phyloP scores from a whole-genome alignment of 2,113 vertebrate genomes.

The Tauraco erythrolophus region DNA sequence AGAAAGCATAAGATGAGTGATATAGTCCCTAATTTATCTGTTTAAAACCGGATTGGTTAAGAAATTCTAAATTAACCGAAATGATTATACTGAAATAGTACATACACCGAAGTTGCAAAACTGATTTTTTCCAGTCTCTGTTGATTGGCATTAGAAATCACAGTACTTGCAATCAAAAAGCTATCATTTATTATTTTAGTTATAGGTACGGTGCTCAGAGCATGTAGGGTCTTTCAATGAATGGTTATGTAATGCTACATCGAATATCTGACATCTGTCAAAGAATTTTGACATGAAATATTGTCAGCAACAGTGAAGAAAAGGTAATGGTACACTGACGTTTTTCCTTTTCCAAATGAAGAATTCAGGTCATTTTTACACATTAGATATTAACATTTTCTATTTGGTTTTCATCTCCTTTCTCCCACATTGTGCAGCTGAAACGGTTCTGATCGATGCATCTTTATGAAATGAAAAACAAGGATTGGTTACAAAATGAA shows the following conservation, averaged over 20 bases:
- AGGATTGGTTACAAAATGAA: background rate
- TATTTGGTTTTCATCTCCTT: background rate
- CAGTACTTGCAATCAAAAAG: background rate
- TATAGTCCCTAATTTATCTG: background rate
- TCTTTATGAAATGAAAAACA: background rate
- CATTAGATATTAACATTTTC: background rate
- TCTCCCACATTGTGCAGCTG: background rate
- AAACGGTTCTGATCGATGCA: background rate
- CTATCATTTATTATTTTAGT: background rate
- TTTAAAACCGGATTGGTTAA: background rate
- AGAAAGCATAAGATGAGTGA: background rate
- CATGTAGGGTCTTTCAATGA: background rate
- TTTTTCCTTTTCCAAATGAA: background rate
- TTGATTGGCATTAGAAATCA: background rate
- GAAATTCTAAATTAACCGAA: background rate
- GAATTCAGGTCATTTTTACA: background rate
- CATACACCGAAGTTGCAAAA: background rate
- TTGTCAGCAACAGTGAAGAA: background rate
- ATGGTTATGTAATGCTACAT: background rate
- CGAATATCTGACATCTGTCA: background rate
- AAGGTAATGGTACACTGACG: background rate
- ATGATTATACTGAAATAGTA: background rate
- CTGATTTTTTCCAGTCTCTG: background rate
- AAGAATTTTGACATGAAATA: background rate
- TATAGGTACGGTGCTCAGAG: background rate